These are phyloP conservation scores for Apis laboriosa DNA, from an alignment of 1,140 invertebrate genomes.

Conservation along the genomic window DNA sequence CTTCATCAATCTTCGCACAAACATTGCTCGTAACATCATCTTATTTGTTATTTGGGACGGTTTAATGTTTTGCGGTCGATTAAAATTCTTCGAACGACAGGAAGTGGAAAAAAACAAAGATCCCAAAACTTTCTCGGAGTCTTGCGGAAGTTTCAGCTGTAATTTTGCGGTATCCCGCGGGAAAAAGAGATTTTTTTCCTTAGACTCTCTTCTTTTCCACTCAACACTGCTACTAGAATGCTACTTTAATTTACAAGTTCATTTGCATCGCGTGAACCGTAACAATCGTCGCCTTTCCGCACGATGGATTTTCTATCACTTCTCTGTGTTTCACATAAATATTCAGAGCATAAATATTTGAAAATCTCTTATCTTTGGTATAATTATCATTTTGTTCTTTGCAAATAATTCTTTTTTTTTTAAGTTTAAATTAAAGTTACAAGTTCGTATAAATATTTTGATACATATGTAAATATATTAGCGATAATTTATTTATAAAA, in stretches of 20 bases:
- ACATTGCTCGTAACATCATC: neutral
- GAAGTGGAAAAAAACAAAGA: neutral
- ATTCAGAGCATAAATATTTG: no score
- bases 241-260: conserved; percentile 63
- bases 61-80: conserved; percentile 12
- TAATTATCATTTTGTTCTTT: no score
- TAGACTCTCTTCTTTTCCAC: neutral
- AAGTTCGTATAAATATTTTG: no score
- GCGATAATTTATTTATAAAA: no score
- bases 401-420: no score
- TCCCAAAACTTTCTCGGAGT: conserved; percentile 8
- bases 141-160: conserved; percentile 21
- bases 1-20: neutral
- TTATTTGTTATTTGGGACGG: neutral
- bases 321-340: neutral
- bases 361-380: no score
- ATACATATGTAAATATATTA: no score
- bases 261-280: conserved; percentile 55
- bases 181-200: neutral
- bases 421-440: no score
- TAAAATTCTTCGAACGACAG: neutral
- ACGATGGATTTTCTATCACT: conserved; percentile 6
- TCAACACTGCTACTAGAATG: conserved; percentile 30
- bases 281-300: conserved; percentile 32
- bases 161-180: conserved; percentile 14